Base-by-base conservation (phyloP, 2,113 vertebrate species). In the Anolis carolinensis region DNA sequence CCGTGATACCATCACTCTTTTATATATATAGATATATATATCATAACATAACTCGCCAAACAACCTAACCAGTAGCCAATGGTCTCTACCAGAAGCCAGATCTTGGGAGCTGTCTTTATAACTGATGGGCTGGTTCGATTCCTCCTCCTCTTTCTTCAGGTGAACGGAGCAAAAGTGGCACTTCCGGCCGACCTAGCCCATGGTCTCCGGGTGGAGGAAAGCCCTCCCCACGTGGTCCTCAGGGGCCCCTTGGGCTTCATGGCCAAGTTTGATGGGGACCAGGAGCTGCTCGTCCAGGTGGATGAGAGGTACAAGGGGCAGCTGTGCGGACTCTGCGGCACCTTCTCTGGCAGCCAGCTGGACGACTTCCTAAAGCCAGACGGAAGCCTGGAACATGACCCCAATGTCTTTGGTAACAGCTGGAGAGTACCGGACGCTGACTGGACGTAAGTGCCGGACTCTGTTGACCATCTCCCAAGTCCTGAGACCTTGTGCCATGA, bases 281-380 rank as follows among this genome's bases (percentile, higher is more conserved):
- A 97, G 0, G 93, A 95, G 5, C 93, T 98, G 34, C 90, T 96
- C 0, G 86, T 98, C 82, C 91, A 36, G 6, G 87, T 97, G 65
- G 95, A 96, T 0, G 90, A 93, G 59, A 85, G 79, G 21, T 96
- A 96, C 89, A 95, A 95, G 14, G 86, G 94, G 82, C 87, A 93
- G 68, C 89, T 97, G 48, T 98, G 97, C 23, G 97, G 98, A 44
- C 92, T 98, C 79, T 98, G 97, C 65, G 97, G 97, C 44, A 97
- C 97, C 4, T 97, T 96, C 81, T 97, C 97, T 32, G 86, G 91
- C 18, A 62, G 83, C 48, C 88, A 52, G 79, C 89, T 89, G 59
- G 97, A 98, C 0, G 97, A 98, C 89, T 94, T 96, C 89, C 93
- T 2, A 44, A 93, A 75, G 67, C 90, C 94, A 0, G 91, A 96